A percentile compares a stretch with the other conserved stretches of the same genome.
These are phyloP conservation scores for Tethya wilhelma DNA, from an alignment of 37 sponge, comb jelly and placozoan genomes.

Conservation along the genomic window DNA sequence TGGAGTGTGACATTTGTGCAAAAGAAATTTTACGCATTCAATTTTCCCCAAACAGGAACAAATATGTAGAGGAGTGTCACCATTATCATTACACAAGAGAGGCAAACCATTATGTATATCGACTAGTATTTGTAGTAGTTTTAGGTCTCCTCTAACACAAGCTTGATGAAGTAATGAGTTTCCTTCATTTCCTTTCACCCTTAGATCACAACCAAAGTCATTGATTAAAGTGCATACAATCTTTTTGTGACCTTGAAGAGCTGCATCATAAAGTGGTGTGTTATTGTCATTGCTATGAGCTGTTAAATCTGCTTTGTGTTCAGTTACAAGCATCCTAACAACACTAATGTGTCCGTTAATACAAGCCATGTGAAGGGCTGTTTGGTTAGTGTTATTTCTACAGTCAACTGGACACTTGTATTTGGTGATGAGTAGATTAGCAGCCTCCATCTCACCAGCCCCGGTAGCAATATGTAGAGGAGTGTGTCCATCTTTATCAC, in stretches of 20 bases:
- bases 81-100: conserved; percentile 8
- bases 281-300: not conserved
- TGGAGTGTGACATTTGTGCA: conserved; percentile 13
- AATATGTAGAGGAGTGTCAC: conserved; percentile 23
- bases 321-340: not conserved
- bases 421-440: conserved; percentile 2
- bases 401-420: not conserved
- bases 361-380: conserved; percentile 17
- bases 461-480: conserved; percentile 26
- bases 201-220: conserved; percentile 30
- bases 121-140: not conserved
- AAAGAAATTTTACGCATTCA: not conserved
- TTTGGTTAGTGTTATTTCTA: not conserved
- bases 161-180: conserved; percentile 17
- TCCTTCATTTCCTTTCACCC: not conserved
- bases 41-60: not conserved
- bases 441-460: conserved; percentile 8
- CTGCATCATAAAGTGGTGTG: conserved; percentile 4
- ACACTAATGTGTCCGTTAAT: not conserved
- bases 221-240: conserved; percentile 15
- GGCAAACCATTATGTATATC: not conserved
- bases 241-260: not conserved
- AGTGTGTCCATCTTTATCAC: conserved; percentile 2
- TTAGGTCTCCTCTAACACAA: not conserved
- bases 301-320: conserved; percentile 1